phyloP scores from a whole-genome alignment of 2,113 vertebrate species.

The Chascanopsetta lugubris region DNA sequence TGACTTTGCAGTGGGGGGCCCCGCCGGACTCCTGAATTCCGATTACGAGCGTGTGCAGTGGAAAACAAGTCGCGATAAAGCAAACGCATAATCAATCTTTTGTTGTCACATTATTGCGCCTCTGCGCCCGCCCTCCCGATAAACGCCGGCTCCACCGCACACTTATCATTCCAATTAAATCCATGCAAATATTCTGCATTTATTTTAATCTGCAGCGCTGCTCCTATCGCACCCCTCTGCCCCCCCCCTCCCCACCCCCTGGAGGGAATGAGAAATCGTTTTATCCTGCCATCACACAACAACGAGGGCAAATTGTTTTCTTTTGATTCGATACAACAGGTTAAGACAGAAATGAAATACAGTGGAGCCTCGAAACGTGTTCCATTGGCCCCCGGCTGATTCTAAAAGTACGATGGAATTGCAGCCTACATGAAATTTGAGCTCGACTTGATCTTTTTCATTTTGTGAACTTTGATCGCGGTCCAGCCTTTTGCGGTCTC shows the following conservation, averaged over 20 bases:
- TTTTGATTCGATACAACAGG: no score
- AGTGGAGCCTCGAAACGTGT: no score
- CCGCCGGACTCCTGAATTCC: conserved; percentile 52
- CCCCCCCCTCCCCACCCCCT: no score
- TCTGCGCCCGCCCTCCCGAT: conserved; percentile 33
- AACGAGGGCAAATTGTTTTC: no score
- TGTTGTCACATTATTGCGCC: conserved; percentile 59
- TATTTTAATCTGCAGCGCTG: conserved; percentile 24
- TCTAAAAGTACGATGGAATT: no score
- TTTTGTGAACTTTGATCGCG: no score
- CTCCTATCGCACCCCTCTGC: conserved; percentile 24
- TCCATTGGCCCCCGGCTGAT: no score
- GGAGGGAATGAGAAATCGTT: conserved; percentile 39
- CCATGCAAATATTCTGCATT: conserved; percentile 45
- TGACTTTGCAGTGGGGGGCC: conserved; percentile 15
- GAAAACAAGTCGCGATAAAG: conserved; percentile 54
- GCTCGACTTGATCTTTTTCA: no score
- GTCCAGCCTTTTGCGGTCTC: no score
- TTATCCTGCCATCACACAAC: conserved; percentile 23
- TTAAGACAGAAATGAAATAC: background rate
- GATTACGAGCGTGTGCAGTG: conserved; percentile 64
- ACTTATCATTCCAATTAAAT: conserved; percentile 65
- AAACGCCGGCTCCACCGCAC: conserved; percentile 30
- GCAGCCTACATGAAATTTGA: no score
- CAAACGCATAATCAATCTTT: conserved; percentile 59